phyloP scores from a whole-genome alignment of 2,797 vertebrate species.

The Otolemur crassicaudatus region DNA sequence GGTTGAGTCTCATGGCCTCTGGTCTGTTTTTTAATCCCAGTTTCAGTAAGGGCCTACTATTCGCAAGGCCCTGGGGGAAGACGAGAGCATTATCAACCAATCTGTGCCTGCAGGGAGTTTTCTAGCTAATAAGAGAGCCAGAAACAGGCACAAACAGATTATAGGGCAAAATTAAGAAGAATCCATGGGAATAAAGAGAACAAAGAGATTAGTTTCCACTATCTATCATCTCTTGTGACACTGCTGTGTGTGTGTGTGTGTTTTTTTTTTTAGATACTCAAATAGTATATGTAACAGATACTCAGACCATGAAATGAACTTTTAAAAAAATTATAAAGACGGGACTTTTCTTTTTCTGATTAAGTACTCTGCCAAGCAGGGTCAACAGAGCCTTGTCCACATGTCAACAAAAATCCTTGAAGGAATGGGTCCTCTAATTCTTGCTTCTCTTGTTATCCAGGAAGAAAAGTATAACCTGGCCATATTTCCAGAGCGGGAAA shows the following conservation, averaged over 20 bases:
- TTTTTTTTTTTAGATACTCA: not conserved
- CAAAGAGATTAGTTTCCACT: slow-evolving; percentile 19
- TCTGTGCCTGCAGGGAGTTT: not conserved
- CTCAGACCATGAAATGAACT: slow-evolving; percentile 22
- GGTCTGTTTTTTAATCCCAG: not conserved
- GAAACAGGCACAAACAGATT: not conserved
- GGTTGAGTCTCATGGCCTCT: not conserved
- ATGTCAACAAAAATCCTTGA: not conserved
- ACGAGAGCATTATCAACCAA: not conserved
- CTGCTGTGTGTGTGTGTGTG: not conserved
- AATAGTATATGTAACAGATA: slow-evolving; percentile 27
- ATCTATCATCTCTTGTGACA: not conserved
- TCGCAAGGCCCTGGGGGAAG: not conserved
- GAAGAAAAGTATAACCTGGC: not conserved
- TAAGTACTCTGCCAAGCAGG: not conserved
- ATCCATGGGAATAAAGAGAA: slow-evolving; percentile 5
- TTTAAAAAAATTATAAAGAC: slow-evolving; percentile 15
- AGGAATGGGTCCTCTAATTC: not conserved
- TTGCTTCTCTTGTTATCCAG: not conserved
- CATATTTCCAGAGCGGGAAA: not conserved
- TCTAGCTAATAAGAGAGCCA: not conserved
- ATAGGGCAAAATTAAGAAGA: not conserved
- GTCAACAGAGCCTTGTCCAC: not conserved
- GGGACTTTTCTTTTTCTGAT: slow-evolving; percentile 17
- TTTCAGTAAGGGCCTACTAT: not conserved